Evolutionary conservation across 2,888 invertebrate species (phyloP).

Genomic region (Eubasilissa splendida): DNA sequence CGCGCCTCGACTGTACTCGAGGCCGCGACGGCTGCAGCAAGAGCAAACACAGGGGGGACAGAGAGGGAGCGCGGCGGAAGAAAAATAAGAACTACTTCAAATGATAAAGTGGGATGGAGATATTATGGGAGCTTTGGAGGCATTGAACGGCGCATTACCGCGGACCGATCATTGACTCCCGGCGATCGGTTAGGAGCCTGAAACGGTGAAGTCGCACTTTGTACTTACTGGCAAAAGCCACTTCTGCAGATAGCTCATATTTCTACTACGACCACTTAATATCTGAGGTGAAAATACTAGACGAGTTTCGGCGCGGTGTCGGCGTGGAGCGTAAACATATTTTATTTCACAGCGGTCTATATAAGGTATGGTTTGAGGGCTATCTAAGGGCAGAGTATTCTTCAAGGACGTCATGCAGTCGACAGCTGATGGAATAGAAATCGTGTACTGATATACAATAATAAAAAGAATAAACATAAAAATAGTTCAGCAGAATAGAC

Average conservation of each 20-base stretch:
- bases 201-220: constrained; percentile 1
- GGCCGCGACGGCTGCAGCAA: constrained; percentile 20
- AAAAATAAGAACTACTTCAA: constrained; percentile 10
- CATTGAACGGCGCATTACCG: constrained; percentile 43
- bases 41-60: constrained; percentile 1
- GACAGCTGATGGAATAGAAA: no score
- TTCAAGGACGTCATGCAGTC: no score
- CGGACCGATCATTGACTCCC: constrained; percentile 39
- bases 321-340: no score
- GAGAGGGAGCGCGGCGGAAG: constrained; percentile 17
- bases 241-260: not conserved
- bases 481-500: no score
- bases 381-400: no score
- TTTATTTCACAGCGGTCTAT: not conserved
- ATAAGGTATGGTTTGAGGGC: not conserved
- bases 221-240: constrained; percentile 10
- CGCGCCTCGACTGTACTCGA: constrained; percentile 21
- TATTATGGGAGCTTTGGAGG: constrained; percentile 32
- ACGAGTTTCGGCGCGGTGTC: no score
- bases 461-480: no score
- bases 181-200: constrained; percentile 34
- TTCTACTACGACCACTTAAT: no score
- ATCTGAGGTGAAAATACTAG: no score
- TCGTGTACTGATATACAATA: no score
- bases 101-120: constrained; percentile 29